Conservation (phyloP, 92 coral and sea anemone species). For the Virgularia gustaviana region DNA sequence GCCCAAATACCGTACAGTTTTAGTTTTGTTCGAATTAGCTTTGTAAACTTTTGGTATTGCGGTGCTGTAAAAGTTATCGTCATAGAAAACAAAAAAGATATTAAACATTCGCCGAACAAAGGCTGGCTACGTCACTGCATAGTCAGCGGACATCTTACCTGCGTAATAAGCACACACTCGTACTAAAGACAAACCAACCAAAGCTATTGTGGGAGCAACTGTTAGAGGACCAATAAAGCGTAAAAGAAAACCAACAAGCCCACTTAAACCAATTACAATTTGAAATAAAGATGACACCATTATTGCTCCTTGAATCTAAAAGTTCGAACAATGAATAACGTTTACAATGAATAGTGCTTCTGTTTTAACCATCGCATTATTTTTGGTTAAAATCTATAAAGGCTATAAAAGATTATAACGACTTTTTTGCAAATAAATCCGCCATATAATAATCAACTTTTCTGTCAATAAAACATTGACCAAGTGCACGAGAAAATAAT, state of each 20-base stretch:
- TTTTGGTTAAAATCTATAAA: too few species aligned
- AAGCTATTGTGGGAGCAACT: slow-evolving; percentile 81
- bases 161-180: slow-evolving; percentile 65
- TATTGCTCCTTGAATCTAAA: slow-evolving; percentile 90
- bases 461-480: too few species aligned
- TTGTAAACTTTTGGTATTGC: too few species aligned
- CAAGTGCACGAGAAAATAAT: too few species aligned
- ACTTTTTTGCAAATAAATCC: too few species aligned
- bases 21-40: too few species aligned
- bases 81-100: not conserved
- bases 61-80: not conserved
- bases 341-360: too few species aligned
- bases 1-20: too few species aligned
- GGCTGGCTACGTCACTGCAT: not conserved
- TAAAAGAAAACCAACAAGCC: slow-evolving; percentile 76
- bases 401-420: too few species aligned
- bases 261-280: slow-evolving; percentile 76
- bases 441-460: too few species aligned
- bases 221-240: slow-evolving; percentile 90
- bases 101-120: not conserved
- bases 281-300: slow-evolving; percentile 82
- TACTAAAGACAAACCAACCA: slow-evolving; percentile 85
- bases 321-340: too few species aligned
- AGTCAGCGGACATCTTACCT: slow-evolving; percentile 58
- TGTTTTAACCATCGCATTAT: too few species aligned